A percentile compares a stretch with the other conserved stretches of the same genome.
These are phyloP conservation scores for Molossus alvarezi DNA, from an alignment of 2,797 vertebrate species.

Conservation along the genomic window DNA sequence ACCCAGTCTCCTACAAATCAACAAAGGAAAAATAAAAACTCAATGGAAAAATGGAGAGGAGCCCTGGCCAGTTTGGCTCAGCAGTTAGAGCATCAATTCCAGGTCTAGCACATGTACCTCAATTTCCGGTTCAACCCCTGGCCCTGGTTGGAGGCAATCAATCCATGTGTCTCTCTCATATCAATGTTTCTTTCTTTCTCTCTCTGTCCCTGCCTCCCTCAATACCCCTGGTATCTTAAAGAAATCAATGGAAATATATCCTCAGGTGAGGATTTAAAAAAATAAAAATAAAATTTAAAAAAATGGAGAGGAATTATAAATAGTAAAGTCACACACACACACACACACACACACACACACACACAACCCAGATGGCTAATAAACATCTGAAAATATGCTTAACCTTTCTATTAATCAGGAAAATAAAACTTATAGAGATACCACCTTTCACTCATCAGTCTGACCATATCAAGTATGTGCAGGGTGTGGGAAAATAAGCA, in stretches of 20 bases:
- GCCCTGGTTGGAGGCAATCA: too few species aligned
- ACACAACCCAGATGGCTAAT: neutral
- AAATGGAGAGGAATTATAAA: neutral
- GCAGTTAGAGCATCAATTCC: too few species aligned
- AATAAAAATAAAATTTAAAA: neutral
- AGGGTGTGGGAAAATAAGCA: neutral
- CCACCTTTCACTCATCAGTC: neutral
- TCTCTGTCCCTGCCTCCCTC: too few species aligned
- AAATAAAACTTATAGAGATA: neutral
- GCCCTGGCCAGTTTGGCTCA: too few species aligned
- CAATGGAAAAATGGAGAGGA: neutral
- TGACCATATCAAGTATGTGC: neutral
- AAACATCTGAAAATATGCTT: neutral
- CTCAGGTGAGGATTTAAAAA: too few species aligned
- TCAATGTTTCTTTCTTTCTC: too few species aligned
- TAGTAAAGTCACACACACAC: neutral
- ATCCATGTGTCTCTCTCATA: too few species aligned
- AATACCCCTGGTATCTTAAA: too few species aligned
- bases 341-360: neutral
- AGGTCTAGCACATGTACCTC: too few species aligned
- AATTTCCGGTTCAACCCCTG: too few species aligned
- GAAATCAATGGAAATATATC: too few species aligned
- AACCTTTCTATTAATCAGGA: neutral
- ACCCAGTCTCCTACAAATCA: neutral
- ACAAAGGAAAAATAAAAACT: neutral